Percentiles rank a stretch among this genome's conserved stretches.
These are phyloP conservation scores for Hydrozoanthus gracilis DNA, from an alignment of 92 coral and sea anemone species.

Conservation along the genomic window DNA sequence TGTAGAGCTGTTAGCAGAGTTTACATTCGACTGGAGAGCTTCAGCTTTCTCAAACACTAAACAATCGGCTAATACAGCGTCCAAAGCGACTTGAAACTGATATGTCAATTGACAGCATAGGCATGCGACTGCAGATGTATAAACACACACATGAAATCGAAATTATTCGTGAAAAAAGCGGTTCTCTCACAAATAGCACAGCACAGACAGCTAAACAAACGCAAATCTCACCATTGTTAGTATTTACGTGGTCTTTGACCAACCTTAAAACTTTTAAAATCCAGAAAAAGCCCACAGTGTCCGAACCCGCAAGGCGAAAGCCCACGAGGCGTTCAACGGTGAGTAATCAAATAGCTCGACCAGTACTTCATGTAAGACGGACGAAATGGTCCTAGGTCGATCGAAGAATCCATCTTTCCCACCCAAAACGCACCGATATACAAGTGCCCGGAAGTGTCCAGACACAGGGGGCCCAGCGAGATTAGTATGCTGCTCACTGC, in stretches of 20 bases:
- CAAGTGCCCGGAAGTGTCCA: conserved; percentile 15
- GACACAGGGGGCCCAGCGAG: conserved; percentile 9
- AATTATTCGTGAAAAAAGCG: neutral
- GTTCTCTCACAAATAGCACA: conserved; percentile 17
- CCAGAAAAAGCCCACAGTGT: neutral
- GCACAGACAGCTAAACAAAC: neutral
- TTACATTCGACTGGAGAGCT: conserved; percentile 34
- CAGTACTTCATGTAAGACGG: neutral
- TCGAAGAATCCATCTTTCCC: conserved; percentile 19
- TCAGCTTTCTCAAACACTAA: no score
- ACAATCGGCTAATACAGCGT: no score
- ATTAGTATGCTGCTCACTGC: conserved; percentile 18
- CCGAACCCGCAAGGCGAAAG: neutral
- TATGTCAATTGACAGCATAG: conserved; percentile 23
- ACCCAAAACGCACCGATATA: conserved; percentile 8
- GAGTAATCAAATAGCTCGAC: neutral
- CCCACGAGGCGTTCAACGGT: neutral
- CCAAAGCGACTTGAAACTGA: conserved; percentile 26
- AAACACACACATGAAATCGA: conserved; percentile 12
- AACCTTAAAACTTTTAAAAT: neutral
- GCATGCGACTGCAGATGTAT: neutral
- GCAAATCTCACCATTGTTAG: conserved; percentile 18
- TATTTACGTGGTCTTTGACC: conserved; percentile 30
- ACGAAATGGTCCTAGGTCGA: neutral
- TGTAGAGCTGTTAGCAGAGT: conserved; percentile 26